phyloP scores from a whole-genome alignment of 2,888 invertebrate genomes.

The Idaea aversata region DNA sequence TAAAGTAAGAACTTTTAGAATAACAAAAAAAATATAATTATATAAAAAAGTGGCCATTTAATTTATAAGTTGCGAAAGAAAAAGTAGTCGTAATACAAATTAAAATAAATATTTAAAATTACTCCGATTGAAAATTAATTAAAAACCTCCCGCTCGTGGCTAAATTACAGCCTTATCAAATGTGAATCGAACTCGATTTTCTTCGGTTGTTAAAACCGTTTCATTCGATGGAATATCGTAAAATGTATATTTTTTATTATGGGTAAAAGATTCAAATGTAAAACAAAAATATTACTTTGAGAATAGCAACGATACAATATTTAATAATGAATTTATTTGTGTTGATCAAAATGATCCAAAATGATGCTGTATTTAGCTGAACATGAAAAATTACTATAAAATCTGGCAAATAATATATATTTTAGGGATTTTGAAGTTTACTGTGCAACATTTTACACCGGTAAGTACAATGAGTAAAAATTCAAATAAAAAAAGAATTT shows the following conservation, averaged over 20 bases:
- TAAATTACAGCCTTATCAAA: neutral
- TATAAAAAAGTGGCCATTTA: too few relatives aligned
- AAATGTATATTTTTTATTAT: neutral
- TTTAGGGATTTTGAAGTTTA: slow-evolving; percentile 10
- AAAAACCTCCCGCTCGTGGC: neutral
- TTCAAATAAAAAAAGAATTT: too few relatives aligned
- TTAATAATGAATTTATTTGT: too few relatives aligned
- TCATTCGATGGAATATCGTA: neutral
- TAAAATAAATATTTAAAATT: neutral
- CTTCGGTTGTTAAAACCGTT: neutral
- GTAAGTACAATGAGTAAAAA: slow-evolving; percentile 36
- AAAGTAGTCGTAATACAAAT: too few relatives aligned
- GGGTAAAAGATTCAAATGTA: neutral
- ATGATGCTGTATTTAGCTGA: neutral
- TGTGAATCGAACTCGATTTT: neutral
- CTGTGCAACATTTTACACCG: slow-evolving; percentile 38
- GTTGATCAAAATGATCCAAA: neutral
- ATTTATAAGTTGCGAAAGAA: too few relatives aligned
- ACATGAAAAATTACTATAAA: neutral
- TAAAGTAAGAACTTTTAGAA: too few relatives aligned
- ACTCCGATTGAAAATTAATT: neutral
- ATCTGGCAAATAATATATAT: neutral
- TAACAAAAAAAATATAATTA: too few relatives aligned
- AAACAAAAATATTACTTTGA: too few relatives aligned
- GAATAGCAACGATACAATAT: too few relatives aligned